Conservation (phyloP, 2,888 invertebrate species). For the Mesopsocus fuscifrons region DNA sequence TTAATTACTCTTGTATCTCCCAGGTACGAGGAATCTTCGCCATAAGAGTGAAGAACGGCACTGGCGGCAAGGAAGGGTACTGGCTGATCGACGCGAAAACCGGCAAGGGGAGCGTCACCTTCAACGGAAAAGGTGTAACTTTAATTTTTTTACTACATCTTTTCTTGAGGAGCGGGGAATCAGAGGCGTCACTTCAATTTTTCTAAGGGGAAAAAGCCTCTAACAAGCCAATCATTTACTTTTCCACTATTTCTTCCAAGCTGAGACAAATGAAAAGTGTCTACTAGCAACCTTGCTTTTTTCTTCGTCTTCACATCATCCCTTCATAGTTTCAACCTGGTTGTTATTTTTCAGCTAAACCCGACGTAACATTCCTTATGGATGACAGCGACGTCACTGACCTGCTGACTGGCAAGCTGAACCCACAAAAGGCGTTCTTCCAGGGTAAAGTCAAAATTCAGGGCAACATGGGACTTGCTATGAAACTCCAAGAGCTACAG, state of each 20-base stretch:
- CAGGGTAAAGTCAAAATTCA: conserved; percentile 92
- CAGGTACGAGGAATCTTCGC: conserved; percentile 78
- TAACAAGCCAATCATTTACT: no score
- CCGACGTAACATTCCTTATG: conserved; percentile 77
- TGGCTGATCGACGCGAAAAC: conserved; percentile 89
- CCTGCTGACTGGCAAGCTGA: conserved; percentile 75
- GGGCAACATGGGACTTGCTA: conserved; percentile 91
- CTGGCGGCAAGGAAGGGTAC: conserved; percentile 57
- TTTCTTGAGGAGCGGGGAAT: no score
- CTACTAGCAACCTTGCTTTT: no score
- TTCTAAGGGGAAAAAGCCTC: no score
- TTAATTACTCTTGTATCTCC: no score
- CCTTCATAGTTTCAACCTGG: no score
- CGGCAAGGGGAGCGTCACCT: conserved; percentile 71
- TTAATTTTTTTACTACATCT: conserved; percentile 3
- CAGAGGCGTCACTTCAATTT: no score
- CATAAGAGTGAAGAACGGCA: conserved; percentile 68
- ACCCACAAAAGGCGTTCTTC: conserved; percentile 90
- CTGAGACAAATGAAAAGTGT: no score
- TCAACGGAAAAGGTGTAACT: conserved; percentile 44
- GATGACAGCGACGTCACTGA: conserved; percentile 77
- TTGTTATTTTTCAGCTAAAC: conserved; percentile 42
- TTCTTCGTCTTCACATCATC: no score
- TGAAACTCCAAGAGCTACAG: conserved; percentile 78
- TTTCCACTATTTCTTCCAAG: conserved; percentile 5